These are phyloP conservation scores for Pimephales promelas DNA, from an alignment of 2,113 vertebrate genomes.

Conservation along the genomic window DNA sequence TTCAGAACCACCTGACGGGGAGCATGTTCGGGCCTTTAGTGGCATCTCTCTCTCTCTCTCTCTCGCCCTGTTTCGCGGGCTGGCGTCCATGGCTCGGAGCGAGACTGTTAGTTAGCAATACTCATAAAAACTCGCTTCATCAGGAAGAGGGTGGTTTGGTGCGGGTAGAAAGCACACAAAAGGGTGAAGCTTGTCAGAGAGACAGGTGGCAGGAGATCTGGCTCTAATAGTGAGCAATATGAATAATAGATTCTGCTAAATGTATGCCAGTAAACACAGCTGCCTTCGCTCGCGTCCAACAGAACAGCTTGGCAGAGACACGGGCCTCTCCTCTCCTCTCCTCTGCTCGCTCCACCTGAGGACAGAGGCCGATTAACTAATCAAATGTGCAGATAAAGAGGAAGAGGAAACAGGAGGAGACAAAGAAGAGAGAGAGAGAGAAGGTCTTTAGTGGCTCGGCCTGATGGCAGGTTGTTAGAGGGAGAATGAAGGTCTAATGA, in stretches of 20 bases:
- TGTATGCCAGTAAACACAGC: conserved; percentile 99
- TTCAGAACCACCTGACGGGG: conserved; percentile 48
- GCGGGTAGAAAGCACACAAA: conserved; percentile 99
- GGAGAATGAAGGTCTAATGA: conserved; percentile 9
- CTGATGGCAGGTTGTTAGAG: too few species aligned
- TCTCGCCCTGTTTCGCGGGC: conserved; percentile 63
- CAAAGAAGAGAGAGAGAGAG: conserved; percentile 65
- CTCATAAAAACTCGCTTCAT: conserved; percentile 99
- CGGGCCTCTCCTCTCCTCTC: conserved; percentile 34
- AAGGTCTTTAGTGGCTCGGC: too few species aligned
- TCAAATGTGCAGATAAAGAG: conserved; percentile 80
- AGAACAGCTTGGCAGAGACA: conserved; percentile 99
- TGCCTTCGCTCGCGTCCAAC: conserved; percentile 99
- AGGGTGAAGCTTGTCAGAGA: conserved; percentile 99
- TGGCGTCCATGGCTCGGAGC: conserved; percentile 89
- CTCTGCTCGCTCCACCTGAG: conserved; percentile 91
- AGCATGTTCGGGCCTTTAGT: conserved; percentile 53
- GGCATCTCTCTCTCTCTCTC: conserved; percentile 2
- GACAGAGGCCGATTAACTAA: conserved; percentile 86
- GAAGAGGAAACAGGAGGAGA: conserved; percentile 62
- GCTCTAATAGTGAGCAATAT: conserved; percentile 99
- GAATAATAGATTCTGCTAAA: conserved; percentile 99
- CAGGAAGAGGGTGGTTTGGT: conserved; percentile 99
- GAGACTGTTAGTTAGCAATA: conserved; percentile 94
- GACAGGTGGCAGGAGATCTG: conserved; percentile 99